phyloP scores from a whole-genome alignment of 2,888 invertebrate genomes.

The Lucinisca nassula region DNA sequence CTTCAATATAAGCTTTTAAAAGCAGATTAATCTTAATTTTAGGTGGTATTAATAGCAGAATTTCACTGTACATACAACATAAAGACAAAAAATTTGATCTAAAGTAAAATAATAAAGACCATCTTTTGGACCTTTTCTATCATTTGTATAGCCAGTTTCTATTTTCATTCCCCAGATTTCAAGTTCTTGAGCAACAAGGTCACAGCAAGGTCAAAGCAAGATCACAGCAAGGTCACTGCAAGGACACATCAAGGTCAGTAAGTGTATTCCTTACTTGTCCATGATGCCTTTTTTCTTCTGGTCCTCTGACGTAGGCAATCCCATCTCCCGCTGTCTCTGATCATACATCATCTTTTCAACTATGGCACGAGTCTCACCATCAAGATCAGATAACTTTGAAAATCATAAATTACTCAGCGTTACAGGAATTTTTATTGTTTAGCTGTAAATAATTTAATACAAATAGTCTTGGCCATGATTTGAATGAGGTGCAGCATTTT shows the following conservation, averaged over 20 bases:
- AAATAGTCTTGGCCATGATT: too few species aligned
- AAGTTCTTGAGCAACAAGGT: neutral
- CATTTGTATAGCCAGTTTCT: too few species aligned
- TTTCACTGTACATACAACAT: too few species aligned
- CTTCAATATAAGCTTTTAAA: too few species aligned
- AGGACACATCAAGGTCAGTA: neutral
- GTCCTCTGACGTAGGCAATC: slow-evolving; percentile 98
- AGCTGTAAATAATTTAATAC: neutral
- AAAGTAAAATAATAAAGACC: too few species aligned
- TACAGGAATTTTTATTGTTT: neutral
- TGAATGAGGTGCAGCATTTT: too few species aligned
- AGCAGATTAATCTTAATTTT: too few species aligned
- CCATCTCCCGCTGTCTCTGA: slow-evolving; percentile 98
- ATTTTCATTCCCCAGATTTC: neutral
- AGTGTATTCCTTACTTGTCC: slow-evolving; percentile 91
- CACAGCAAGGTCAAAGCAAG: neutral
- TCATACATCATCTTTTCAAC: slow-evolving; percentile 99
- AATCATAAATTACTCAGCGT: neutral
- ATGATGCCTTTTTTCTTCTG: slow-evolving; percentile 98
- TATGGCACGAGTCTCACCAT: slow-evolving; percentile 98
- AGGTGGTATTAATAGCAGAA: too few species aligned
- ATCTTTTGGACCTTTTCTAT: too few species aligned
- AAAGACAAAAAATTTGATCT: too few species aligned
- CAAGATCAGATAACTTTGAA: slow-evolving; percentile 87
- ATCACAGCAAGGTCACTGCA: neutral